Conservation (phyloP, 2,113 vertebrate genomes). For the Hippotragus niger region DNA sequence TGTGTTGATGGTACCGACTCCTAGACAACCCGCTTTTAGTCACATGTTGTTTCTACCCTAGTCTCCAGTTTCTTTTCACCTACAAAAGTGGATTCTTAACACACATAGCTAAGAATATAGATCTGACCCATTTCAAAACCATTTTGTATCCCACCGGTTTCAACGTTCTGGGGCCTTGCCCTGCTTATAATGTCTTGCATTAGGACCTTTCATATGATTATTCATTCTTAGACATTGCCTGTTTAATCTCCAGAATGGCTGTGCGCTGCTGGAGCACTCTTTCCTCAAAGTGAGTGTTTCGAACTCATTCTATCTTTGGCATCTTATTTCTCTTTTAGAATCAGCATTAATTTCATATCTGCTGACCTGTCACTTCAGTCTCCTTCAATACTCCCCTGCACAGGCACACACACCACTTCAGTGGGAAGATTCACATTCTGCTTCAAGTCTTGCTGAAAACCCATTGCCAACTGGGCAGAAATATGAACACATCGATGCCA, state of each 20-base stretch:
- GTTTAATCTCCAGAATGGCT: background rate
- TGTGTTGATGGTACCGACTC: background rate
- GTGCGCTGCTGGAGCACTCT: background rate
- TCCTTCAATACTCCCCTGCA: background rate
- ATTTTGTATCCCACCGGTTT: background rate
- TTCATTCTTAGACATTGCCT: background rate
- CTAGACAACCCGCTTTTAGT: background rate
- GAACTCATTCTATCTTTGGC: background rate
- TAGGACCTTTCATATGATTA: background rate
- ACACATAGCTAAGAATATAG: background rate
- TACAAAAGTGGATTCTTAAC: background rate
- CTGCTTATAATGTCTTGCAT: background rate
- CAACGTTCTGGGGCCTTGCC: fast-evolving
- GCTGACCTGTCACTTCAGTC: background rate
- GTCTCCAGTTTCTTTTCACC: background rate
- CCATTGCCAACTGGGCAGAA: background rate
- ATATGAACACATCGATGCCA: background rate
- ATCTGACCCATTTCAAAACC: background rate
- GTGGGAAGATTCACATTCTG: background rate
- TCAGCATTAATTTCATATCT: background rate
- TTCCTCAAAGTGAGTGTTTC: background rate
- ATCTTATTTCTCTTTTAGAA: background rate
- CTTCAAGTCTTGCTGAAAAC: background rate
- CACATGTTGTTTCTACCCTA: background rate
- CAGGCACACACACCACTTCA: background rate